Percentiles rank a stretch among this genome's conserved stretches.
Conservation (phyloP, 2,797 vertebrate species). For the Bradypodion pumilum region DNA sequence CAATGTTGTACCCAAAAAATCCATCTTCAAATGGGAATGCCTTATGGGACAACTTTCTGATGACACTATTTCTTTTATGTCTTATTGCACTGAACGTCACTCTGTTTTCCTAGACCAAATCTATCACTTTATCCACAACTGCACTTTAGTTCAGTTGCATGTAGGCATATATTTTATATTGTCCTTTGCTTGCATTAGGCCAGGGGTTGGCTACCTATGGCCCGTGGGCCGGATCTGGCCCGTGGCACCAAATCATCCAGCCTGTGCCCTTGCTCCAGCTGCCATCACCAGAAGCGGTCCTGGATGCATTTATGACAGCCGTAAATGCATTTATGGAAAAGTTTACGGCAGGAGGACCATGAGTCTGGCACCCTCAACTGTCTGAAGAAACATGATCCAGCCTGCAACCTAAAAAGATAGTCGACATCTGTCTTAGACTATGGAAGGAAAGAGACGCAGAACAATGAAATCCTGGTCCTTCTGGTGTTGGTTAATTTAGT, state of each 20-base stretch:
- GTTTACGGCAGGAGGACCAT: too few relatives aligned
- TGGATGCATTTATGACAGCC: too few relatives aligned
- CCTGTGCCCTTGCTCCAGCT: too few relatives aligned
- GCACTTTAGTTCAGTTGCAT: background rate
- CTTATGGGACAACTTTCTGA: background rate
- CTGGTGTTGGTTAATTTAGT: background rate
- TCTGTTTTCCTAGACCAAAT: background rate
- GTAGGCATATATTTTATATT: background rate
- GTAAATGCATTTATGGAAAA: too few relatives aligned
- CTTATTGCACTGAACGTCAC: background rate
- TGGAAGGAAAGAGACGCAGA: background rate
- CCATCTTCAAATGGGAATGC: background rate
- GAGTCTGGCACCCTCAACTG: too few relatives aligned
- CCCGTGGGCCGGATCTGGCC: too few relatives aligned
- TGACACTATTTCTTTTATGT: background rate
- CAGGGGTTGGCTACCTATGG: too few relatives aligned
- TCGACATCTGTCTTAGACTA: too few relatives aligned
- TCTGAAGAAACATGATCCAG: too few relatives aligned
- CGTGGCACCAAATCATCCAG: too few relatives aligned
- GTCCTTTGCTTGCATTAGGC: background rate
- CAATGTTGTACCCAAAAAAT: background rate
- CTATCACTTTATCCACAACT: background rate
- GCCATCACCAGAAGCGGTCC: too few relatives aligned
- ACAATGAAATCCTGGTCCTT: background rate
- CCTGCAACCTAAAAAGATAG: too few relatives aligned